Percentiles rank a stretch among this genome's conserved stretches.
Conservation (phyloP, 2,113 vertebrate species). For the Myotis yumanensis region DNA sequence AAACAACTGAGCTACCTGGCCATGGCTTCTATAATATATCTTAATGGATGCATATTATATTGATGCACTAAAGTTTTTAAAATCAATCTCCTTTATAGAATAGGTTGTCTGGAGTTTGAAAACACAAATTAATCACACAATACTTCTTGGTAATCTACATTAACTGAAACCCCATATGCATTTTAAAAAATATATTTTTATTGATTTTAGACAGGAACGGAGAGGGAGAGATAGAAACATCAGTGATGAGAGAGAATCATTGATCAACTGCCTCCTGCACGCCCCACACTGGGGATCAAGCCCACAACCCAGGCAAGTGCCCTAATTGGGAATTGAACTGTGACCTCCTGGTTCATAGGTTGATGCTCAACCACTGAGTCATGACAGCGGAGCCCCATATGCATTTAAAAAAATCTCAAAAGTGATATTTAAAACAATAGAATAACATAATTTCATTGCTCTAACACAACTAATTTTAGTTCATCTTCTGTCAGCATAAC, state of each 20-base stretch:
- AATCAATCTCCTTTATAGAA: background rate
- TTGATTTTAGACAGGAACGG: no score
- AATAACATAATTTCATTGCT: constrained; percentile 15
- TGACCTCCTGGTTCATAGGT: no score
- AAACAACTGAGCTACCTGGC: background rate
- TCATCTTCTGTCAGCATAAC: background rate
- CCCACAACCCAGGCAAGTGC: no score
- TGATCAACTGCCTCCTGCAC: no score
- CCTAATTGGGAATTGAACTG: no score
- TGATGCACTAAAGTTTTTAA: background rate
- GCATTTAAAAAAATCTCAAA: background rate
- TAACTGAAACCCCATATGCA: background rate
- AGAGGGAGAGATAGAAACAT: no score
- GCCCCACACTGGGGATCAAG: no score
- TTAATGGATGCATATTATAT: background rate
- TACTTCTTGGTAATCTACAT: background rate
- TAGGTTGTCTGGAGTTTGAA: constrained; percentile 22
- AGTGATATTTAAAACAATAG: constrained; percentile 29
- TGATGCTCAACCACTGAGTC: no score
- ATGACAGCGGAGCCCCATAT: background rate
- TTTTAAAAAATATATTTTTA: background rate
- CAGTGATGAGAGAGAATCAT: no score
- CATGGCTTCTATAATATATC: background rate
- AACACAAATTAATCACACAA: background rate
- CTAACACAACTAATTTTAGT: constrained; percentile 11